Conservation (phyloP, 2,797 vertebrate genomes). For the Merluccius polli region DNA sequence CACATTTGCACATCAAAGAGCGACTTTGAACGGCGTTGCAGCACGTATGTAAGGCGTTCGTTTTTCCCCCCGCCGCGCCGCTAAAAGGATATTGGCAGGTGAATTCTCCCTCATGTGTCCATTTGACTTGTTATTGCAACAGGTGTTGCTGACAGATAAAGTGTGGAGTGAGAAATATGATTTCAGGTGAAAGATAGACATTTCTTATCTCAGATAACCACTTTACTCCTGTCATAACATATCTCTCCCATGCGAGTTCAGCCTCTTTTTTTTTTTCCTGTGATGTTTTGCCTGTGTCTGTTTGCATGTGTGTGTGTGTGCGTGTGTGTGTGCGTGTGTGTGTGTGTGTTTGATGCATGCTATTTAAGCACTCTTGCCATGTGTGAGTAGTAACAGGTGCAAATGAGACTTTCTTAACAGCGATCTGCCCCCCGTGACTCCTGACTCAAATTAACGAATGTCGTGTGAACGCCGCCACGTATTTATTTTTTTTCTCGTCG, state of each 20-base stretch:
- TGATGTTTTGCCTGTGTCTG: conserved; percentile 3
- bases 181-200: conserved; percentile 67
- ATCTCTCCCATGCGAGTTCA: conserved; percentile 54
- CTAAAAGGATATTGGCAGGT: conserved; percentile 57
- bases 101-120: conserved; percentile 59
- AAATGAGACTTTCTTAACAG: neutral
- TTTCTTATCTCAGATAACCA: conserved; percentile 71
- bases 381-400: neutral
- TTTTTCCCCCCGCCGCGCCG: conserved; percentile 37
- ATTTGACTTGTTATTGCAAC: conserved; percentile 66
- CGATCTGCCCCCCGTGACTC: neutral
- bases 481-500: no score
- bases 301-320: neutral
- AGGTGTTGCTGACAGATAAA: conserved; percentile 69
- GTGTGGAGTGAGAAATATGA: conserved; percentile 64
- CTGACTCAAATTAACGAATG: neutral
- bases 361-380: neutral
- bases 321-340: conserved; percentile 13
- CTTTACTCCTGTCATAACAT: conserved; percentile 65
- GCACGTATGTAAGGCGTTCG: conserved; percentile 40
- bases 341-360: conserved; percentile 29
- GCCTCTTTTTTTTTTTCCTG: conserved; percentile 17
- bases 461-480: no score
- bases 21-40: conserved; percentile 49
- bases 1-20: conserved; percentile 57